phyloP scores from a whole-genome alignment of 2,888 invertebrate species.

The Drosophila koepferae region DNA sequence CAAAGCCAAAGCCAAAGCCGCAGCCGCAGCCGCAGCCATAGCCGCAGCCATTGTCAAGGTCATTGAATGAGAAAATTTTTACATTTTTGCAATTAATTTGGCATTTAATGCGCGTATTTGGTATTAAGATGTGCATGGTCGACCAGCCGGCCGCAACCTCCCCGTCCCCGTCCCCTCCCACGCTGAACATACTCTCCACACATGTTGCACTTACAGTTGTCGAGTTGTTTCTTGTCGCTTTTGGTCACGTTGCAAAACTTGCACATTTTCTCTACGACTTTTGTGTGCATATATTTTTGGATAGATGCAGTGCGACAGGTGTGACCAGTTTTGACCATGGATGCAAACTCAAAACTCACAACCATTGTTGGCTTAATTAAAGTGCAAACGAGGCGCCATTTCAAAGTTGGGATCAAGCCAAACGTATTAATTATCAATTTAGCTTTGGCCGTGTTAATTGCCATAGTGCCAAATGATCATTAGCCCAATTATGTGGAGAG shows the following conservation, averaged over 20 bases:
- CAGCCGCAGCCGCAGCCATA: too few species aligned
- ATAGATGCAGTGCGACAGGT: slow-evolving; percentile 25
- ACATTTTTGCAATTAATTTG: slow-evolving; percentile 69
- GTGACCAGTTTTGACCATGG: slow-evolving; percentile 49
- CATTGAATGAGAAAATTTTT: slow-evolving; percentile 77
- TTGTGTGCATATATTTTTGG: slow-evolving; percentile 34
- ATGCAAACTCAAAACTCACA: slow-evolving; percentile 32
- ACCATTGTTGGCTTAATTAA: slow-evolving; percentile 66
- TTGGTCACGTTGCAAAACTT: slow-evolving; percentile 41
- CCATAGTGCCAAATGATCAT: neutral
- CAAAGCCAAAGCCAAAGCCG: slow-evolving; percentile 26
- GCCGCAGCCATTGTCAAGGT: slow-evolving; percentile 76
- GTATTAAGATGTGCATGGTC: slow-evolving; percentile 45
- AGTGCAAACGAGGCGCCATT: slow-evolving; percentile 14
- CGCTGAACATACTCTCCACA: neutral
- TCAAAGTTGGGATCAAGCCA: neutral
- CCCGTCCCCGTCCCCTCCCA: neutral
- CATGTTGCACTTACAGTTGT: slow-evolving; percentile 13
- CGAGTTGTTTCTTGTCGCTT: slow-evolving; percentile 25
- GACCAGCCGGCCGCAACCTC: neutral
- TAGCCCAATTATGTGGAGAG: neutral
- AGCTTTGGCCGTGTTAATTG: neutral
- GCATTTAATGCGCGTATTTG: slow-evolving; percentile 57
- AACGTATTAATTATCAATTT: neutral
- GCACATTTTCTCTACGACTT: slow-evolving; percentile 68